Base-by-base conservation (phyloP, 2,113 vertebrate genomes). In the Monopterus albus region DNA sequence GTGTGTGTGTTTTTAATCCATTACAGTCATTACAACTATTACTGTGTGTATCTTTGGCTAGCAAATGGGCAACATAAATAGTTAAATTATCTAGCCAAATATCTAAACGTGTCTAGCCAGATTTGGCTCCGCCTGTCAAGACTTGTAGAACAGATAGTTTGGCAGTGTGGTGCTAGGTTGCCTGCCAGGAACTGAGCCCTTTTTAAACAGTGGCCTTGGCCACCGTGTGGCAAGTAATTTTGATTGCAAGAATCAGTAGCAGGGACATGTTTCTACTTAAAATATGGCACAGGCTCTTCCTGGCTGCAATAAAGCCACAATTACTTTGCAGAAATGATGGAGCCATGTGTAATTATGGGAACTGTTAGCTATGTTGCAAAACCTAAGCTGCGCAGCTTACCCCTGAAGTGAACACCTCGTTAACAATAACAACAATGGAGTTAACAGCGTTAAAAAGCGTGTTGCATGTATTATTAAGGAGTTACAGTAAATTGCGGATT, bases 11-110 rank as follows among this genome's bases (percentile, higher is more conserved):
- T 79, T 80, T 78, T 64, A 58, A 76, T 71, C 72, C 63, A 77
- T 74, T 58, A 61, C 66, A 47, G 68, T 53, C 76, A 75, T 86
- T 84, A 77, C 76, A 76, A 57, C 76, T 73, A 81, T 83, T 84
- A 75, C 64, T 39, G 38, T 23, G n/a, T 36, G 65, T 53, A n/a
- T 79, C 65, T 79, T 46, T 79, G 56, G 83, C 56, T 75, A 42
- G 20, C 45, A 71, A 58, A 53, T 59, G 72, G 46, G 77, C 47
- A 14, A 29, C 72, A 80, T 80, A 75, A 86, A 85, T 81, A 69
- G 43, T 65, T 21, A 63, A 46, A 55, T 49, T 72, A 76, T 75
- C n/a, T n/a, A n/a, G n/a, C n/a, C n/a, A n/a, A n/a, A n/a, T n/a
- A n/a, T n/a, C n/a, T n/a, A n/a, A n/a, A n/a, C n/a, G n/a, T n/a